A percentile compares a stretch with the other conserved stretches of the same genome.
These are phyloP conservation scores for Dolichopus griseipennis DNA, from an alignment of 2,888 invertebrate species.

Conservation along the genomic window DNA sequence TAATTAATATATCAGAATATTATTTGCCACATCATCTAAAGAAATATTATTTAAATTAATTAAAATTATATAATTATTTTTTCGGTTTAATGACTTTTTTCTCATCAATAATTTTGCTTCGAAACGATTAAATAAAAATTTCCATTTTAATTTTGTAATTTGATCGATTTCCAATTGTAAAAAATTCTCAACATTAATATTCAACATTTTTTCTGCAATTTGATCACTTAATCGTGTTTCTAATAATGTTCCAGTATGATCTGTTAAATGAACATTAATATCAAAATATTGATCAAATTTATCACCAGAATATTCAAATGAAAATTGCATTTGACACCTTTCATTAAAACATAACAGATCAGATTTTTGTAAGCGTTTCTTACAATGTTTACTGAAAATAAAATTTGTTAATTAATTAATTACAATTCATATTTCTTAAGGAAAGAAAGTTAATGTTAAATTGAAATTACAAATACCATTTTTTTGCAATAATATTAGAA, in stretches of 20 bases:
- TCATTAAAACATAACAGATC: conserved; percentile 29
- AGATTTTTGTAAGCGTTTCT: conserved; percentile 24
- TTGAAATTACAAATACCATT: conserved; percentile 41
- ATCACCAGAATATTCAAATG: conserved; percentile 25
- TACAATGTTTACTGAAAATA: conserved; percentile 30
- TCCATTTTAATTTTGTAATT: conserved; percentile 54
- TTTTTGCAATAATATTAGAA: conserved; percentile 34
- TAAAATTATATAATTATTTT: conserved; percentile 28
- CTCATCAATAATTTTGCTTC: conserved; percentile 44
- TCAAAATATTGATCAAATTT: conserved; percentile 45
- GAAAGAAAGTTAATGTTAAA: background rate
- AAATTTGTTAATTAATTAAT: too few species aligned
- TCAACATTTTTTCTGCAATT: conserved; percentile 52
- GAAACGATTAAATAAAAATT: conserved; percentile 55
- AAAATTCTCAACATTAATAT: conserved; percentile 48
- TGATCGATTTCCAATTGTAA: conserved; percentile 46
- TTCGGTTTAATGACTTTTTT: conserved; percentile 29
- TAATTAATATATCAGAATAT: conserved; percentile 31
- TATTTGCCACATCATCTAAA: conserved; percentile 29
- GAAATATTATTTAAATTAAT: conserved; percentile 30
- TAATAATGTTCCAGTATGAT: conserved; percentile 59
- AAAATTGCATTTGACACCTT: conserved; percentile 31
- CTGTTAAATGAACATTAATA: conserved; percentile 54
- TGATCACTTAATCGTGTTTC: conserved; percentile 51
- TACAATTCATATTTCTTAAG: background rate